Conservation (phyloP, 2,113 vertebrate genomes). For the Ploceus nigricollis region DNA sequence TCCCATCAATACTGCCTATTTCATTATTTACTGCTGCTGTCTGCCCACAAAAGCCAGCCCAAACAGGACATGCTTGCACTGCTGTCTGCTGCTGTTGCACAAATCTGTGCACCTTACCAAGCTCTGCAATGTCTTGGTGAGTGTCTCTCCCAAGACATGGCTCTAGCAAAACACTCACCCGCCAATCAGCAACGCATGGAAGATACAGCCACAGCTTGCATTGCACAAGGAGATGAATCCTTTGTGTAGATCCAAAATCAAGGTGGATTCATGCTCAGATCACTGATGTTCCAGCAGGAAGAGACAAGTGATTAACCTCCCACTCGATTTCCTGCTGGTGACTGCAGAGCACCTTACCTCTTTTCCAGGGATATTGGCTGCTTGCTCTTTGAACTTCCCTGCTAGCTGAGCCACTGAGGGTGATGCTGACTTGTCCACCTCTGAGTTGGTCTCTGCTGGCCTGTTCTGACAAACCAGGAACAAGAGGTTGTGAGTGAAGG, state of each 20-base stretch:
- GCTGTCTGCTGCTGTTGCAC: background rate
- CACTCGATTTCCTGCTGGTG: background rate
- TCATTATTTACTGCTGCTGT: background rate
- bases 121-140: background rate
- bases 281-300: background rate
- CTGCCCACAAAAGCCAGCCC: background rate
- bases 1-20: background rate
- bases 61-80: background rate
- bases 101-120: background rate
- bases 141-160: background rate
- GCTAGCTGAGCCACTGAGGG: constrained; percentile 78
- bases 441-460: constrained; percentile 48
- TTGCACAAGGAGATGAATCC: background rate
- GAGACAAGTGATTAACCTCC: background rate
- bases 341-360: constrained; percentile 70
- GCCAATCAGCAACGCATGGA: background rate
- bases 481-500: background rate
- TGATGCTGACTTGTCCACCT: constrained; percentile 57
- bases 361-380: constrained; percentile 54
- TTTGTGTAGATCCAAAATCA: background rate
- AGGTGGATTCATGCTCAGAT: background rate
- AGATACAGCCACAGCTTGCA: background rate
- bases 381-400: constrained; percentile 75
- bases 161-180: background rate
- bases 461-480: constrained; percentile 67